These are phyloP conservation scores for Ailuropoda melanoleuca DNA, from an alignment of 2,113 vertebrate species.

Conservation along the genomic window DNA sequence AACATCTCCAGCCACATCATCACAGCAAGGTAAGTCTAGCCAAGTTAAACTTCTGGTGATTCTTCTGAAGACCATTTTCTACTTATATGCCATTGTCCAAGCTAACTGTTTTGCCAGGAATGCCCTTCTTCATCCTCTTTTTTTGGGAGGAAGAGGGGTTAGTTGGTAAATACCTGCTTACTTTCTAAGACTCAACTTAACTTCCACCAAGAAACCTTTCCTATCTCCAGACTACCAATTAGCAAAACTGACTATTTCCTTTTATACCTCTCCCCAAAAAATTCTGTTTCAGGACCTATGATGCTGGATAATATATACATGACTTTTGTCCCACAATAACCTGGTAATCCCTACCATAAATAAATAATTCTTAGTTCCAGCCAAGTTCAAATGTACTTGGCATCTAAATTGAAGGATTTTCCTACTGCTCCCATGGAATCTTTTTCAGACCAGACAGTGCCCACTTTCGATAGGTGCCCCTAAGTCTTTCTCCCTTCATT, in stretches of 20 bases:
- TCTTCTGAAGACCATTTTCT: background rate
- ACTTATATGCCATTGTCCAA: too few relatives aligned
- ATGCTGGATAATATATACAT: background rate
- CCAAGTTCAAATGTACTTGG: background rate
- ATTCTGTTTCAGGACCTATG: background rate
- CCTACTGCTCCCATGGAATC: background rate
- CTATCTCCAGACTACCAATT: background rate
- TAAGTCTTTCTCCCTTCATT: background rate
- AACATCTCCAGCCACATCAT: background rate
- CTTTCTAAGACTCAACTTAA: background rate
- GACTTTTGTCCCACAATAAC: background rate
- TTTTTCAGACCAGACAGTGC: background rate
- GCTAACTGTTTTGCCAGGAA: background rate
- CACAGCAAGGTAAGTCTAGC: background rate
- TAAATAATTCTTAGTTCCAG: background rate
- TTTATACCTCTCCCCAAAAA: background rate
- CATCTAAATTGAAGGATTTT: background rate
- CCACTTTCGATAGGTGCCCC: background rate
- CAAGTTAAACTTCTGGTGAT: background rate
- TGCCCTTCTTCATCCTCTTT: background rate
- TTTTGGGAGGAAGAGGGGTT: accelerated
- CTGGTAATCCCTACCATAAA: background rate
- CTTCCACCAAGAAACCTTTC: background rate
- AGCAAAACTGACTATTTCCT: background rate
- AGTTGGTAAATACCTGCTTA: background rate